phyloP scores from a whole-genome alignment of 2,888 invertebrate species.

The Clanis bilineata region DNA sequence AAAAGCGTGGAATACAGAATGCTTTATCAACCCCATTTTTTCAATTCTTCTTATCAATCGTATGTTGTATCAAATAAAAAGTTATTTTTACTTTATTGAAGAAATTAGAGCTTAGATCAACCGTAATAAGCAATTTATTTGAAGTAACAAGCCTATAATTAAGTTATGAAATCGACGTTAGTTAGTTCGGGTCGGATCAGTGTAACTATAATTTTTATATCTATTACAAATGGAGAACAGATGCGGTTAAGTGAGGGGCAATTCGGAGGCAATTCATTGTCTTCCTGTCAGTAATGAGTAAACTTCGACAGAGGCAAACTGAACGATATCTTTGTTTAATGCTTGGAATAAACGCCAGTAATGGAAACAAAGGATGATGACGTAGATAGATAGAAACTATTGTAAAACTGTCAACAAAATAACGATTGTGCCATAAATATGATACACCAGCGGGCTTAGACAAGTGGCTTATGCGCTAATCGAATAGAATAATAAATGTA shows the following conservation, averaged over 20 bases:
- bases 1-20: too few species aligned
- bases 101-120: neutral
- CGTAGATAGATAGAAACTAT: too few species aligned
- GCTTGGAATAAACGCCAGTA: neutral
- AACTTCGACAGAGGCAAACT: neutral
- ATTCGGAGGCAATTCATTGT: neutral
- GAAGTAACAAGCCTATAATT: neutral
- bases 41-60: too few species aligned
- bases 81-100: too few species aligned
- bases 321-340: neutral
- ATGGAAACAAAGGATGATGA: too few species aligned
- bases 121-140: neutral
- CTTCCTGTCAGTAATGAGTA: neutral
- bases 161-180: conserved; percentile 2
- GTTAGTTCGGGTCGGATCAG: conserved; percentile 13
- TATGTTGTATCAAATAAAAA: too few species aligned
- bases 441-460: too few species aligned
- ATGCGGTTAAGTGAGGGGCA: conserved; percentile 11
- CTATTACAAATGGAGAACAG: conserved; percentile 12
- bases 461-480: too few species aligned
- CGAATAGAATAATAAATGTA: too few species aligned
- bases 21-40: too few species aligned
- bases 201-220: conserved; percentile 10
- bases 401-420: too few species aligned
- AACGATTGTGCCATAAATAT: too few species aligned